Percentiles rank a stretch among this genome's conserved stretches.
These are phyloP conservation scores for Gari tellinella DNA, from an alignment of 2,888 invertebrate genomes.

Conservation along the genomic window DNA sequence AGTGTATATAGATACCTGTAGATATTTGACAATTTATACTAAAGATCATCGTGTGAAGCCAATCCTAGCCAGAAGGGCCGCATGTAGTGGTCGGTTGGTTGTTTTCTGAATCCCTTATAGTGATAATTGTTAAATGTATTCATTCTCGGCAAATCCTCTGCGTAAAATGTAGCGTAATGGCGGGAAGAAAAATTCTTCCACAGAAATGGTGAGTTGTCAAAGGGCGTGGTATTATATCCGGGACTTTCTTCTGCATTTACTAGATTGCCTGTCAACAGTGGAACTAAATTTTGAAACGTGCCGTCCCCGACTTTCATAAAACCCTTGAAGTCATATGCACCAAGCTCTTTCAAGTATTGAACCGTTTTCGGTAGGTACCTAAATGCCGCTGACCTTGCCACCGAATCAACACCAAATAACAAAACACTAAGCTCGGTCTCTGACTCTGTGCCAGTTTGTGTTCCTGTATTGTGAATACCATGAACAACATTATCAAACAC, in stretches of 20 bases:
- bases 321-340: constrained; percentile 57
- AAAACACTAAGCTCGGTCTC: constrained; percentile 40
- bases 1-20: too few relatives aligned
- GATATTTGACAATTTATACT: too few relatives aligned
- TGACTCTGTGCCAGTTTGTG: constrained; percentile 2
- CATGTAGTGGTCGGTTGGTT: constrained; percentile 63
- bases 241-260: constrained; percentile 34
- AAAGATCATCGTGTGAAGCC: too few relatives aligned
- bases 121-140: constrained; percentile 40
- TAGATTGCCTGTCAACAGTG: constrained; percentile 51
- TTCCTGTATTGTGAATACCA: neutral
- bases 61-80: constrained; percentile 53
- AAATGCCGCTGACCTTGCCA: constrained; percentile 55
- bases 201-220: constrained; percentile 50
- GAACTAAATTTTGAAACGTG: constrained; percentile 61
- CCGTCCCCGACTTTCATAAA: constrained; percentile 63
- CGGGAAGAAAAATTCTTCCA: constrained; percentile 47
- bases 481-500: constrained; percentile 5
- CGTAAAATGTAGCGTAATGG: constrained; percentile 45
- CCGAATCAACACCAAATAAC: constrained; percentile 61
- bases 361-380: constrained; percentile 63
- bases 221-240: constrained; percentile 5
- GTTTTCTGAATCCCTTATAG: constrained; percentile 34
- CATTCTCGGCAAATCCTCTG: constrained; percentile 54
- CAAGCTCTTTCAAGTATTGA: constrained; percentile 47